Evolutionary conservation across 2,113 vertebrate genomes (phyloP).

Genomic region (Diphyllodes magnificus): DNA sequence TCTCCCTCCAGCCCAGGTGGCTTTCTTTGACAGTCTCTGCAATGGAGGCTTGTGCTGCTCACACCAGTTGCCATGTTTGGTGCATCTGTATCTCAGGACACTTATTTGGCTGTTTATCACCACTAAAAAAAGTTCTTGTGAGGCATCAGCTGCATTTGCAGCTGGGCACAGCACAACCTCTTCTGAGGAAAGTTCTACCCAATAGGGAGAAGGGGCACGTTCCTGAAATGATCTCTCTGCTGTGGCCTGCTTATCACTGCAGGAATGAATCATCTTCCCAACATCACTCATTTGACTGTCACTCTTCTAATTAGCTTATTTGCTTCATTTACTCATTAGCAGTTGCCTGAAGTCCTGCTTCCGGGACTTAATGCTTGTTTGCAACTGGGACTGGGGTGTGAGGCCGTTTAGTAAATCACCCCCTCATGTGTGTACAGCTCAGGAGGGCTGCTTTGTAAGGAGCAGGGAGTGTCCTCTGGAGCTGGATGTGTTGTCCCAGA

Average conservation of each 20-base stretch:
- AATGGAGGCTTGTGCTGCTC: background rate
- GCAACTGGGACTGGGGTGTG: background rate
- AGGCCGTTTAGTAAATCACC: background rate
- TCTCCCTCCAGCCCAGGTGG: background rate
- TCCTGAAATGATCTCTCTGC: background rate
- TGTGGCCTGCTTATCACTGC: background rate
- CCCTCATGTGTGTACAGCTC: background rate
- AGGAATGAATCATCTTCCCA: conserved; percentile 44
- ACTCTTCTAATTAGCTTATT: conserved; percentile 74
- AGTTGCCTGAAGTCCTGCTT: conserved; percentile 60
- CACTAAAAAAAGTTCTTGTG: background rate
- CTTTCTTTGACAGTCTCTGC: background rate
- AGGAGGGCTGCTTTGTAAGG: background rate
- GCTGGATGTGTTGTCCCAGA: background rate
- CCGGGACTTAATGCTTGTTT: background rate
- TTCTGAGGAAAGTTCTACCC: background rate
- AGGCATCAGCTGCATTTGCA: background rate
- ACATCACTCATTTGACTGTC: conserved; percentile 49
- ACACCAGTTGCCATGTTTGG: background rate
- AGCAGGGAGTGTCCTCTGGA: background rate
- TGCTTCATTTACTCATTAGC: conserved; percentile 60
- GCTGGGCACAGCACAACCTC: background rate
- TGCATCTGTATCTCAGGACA: background rate
- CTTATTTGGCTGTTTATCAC: background rate
- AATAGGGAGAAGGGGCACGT: background rate